Percentiles rank a stretch among this genome's conserved stretches.
These are phyloP conservation scores for crab-eating macaque (Macaca fascicularis) DNA, from an alignment of 2,113 vertebrate species.

Conservation along the genomic window DNA sequence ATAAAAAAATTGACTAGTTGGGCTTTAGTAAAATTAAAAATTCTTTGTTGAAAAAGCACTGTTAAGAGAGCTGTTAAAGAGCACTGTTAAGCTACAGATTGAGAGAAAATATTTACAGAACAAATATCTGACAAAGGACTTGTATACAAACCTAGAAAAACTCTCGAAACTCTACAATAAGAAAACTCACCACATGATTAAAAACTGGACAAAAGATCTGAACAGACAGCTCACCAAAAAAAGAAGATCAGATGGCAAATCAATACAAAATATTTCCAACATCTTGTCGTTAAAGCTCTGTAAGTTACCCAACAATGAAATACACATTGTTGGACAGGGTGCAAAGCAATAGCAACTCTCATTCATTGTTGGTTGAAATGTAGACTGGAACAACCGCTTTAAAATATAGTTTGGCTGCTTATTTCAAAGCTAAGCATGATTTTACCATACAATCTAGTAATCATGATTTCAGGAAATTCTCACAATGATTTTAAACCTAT, in stretches of 20 bases:
- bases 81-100: not conserved
- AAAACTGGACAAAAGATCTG: not conserved
- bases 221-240: not conserved
- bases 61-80: not conserved
- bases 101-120: not conserved
- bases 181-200: not conserved
- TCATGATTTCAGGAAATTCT: not conserved
- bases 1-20: not conserved
- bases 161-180: not conserved
- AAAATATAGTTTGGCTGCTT: not conserved
- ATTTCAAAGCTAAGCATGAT: not conserved
- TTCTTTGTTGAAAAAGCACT: not conserved
- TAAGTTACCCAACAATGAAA: conserved; percentile 8
- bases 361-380: not conserved
- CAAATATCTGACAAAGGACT: not conserved
- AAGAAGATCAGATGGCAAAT: not conserved
- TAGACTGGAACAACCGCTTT: not conserved
- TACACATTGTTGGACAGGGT: not conserved
- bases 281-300: not conserved
- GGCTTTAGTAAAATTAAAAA: not conserved
- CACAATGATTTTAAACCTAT: not conserved
- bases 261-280: not conserved
- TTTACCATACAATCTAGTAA: not conserved
- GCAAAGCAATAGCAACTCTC: not conserved
- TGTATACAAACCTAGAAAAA: not conserved